These are phyloP conservation scores for Melanchra persicariae DNA, from an alignment of 2,888 invertebrate species.

Conservation along the genomic window DNA sequence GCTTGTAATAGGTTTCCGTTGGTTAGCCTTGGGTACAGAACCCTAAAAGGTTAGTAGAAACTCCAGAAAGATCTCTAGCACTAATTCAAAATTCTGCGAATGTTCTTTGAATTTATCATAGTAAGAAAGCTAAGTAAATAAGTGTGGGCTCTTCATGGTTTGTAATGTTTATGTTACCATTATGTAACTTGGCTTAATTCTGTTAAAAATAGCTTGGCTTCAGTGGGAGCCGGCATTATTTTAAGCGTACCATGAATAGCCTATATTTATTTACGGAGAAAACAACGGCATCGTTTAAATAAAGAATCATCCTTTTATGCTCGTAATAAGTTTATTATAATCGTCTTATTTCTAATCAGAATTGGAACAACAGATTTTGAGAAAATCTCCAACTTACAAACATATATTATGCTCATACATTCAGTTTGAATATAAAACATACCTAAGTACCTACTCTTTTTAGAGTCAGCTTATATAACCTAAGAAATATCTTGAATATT, in stretches of 20 bases:
- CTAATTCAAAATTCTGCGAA: neutral
- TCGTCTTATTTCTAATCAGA: neutral
- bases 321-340: neutral
- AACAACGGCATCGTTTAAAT: neutral
- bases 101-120: neutral
- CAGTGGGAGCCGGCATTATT: conserved; percentile 11
- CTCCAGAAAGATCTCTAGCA: neutral
- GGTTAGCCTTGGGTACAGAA: neutral
- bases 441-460: neutral
- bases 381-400: neutral
- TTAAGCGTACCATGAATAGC: conserved; percentile 18
- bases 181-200: conserved; percentile 5
- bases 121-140: neutral
- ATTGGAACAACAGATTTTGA: neutral
- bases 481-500: no score
- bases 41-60: neutral
- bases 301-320: neutral
- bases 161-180: no score
- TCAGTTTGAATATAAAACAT: neutral
- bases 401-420: neutral
- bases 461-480: neutral
- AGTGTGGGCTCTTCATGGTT: no score
- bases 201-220: conserved; percentile 22
- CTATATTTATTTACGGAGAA: conserved; percentile 9
- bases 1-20: neutral